phyloP scores from a whole-genome alignment of 1,140 invertebrate species.

The Mercenaria mercenaria region DNA sequence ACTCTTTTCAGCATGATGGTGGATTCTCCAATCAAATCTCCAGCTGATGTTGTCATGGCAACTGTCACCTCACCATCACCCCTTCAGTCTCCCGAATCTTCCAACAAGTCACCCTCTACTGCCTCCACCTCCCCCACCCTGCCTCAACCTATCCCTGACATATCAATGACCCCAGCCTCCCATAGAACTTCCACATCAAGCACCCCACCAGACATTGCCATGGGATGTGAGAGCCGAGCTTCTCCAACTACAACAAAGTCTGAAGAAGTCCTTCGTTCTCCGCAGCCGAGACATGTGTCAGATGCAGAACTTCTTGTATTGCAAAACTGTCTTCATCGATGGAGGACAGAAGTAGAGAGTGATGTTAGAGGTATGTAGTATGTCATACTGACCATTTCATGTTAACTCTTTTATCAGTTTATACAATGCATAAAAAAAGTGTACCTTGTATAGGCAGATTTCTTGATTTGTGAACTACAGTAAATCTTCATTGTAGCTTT shows the following conservation, averaged over 20 bases:
- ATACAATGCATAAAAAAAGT: no score
- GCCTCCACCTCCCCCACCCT: constrained; percentile 2
- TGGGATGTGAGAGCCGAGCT: constrained; percentile 48
- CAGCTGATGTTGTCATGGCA: constrained; percentile 27
- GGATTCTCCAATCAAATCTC: constrained; percentile 67
- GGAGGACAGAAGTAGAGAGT: constrained; percentile 86
- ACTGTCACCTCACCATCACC: constrained; percentile 30
- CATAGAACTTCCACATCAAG: constrained; percentile 25
- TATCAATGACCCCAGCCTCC: constrained; percentile 68
- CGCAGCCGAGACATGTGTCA: constrained; percentile 81
- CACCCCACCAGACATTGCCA: constrained; percentile 70
- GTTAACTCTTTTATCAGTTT: neutral
- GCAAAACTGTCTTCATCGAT: constrained; percentile 85
- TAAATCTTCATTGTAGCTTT: no score
- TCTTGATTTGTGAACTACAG: no score
- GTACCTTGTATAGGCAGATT: no score
- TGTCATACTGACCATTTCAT: no score
- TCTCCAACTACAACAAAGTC: constrained; percentile 14
- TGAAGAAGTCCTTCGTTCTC: constrained; percentile 40
- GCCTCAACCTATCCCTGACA: constrained; percentile 58
- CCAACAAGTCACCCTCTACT: neutral
- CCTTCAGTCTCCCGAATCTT: neutral
- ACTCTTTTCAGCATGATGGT: constrained; percentile 66
- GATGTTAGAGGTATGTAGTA: constrained; percentile 86
- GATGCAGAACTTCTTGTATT: constrained; percentile 83